phyloP scores from a whole-genome alignment of 2,113 vertebrate species.

The Tachysurus fulvidraco region DNA sequence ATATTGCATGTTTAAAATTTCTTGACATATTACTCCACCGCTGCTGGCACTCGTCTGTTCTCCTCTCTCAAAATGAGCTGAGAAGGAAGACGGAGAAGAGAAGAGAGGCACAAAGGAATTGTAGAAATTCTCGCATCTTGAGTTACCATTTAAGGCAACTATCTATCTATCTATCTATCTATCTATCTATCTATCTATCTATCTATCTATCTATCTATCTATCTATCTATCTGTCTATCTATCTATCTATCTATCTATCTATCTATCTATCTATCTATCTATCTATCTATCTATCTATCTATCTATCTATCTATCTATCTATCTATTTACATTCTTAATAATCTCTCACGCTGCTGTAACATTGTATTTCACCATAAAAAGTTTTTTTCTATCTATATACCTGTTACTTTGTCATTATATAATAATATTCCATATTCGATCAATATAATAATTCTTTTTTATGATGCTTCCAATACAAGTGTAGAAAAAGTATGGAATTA shows the following conservation, averaged over 20 bases:
- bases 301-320: background rate
- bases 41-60: background rate
- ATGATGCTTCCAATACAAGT: background rate
- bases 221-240: background rate
- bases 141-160: background rate
- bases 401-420: background rate
- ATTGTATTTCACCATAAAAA: background rate
- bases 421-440: background rate
- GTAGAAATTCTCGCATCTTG: background rate
- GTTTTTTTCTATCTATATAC: background rate
- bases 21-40: background rate
- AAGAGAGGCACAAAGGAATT: background rate
- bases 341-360: background rate
- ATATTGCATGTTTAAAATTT: background rate
- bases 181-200: conserved; percentile 13
- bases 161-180: conserved; percentile 4
- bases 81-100: background rate
- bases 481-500: background rate
- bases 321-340: background rate
- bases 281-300: conserved; percentile 23
- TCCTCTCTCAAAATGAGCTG: background rate
- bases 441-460: no score
- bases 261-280: conserved; percentile 8
- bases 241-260: background rate
- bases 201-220: conserved; percentile 17